These are phyloP conservation scores for Heliconius aoede DNA, from an alignment of 2,888 invertebrate species.

Conservation along the genomic window DNA sequence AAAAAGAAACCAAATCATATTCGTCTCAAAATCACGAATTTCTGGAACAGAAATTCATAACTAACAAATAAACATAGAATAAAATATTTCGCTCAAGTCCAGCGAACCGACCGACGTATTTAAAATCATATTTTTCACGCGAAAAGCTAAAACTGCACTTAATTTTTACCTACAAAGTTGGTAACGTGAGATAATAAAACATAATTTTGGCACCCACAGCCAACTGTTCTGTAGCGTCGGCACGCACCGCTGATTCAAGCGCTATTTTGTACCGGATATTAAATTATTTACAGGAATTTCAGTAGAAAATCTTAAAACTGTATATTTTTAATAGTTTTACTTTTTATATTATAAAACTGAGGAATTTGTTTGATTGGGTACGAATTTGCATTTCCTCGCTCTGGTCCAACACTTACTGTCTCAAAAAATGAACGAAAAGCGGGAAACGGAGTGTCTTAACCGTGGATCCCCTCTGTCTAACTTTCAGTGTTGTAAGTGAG, in stretches of 20 bases:
- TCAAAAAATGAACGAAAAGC: too few species aligned
- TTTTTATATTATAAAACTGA: neutral
- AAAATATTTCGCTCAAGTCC: neutral
- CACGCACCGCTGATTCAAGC: slow-evolving; percentile 21
- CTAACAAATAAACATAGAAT: neutral
- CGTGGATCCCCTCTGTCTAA: too few species aligned
- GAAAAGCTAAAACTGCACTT: slow-evolving; percentile 8
- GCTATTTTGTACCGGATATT: slow-evolving; percentile 13
- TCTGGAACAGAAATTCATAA: neutral
- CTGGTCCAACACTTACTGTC: neutral
- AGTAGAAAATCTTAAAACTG: neutral
- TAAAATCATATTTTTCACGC: neutral
- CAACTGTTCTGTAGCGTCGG: slow-evolving; percentile 22
- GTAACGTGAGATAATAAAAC: slow-evolving; percentile 16
- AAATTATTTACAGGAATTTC: neutral
- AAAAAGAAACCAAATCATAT: neutral
- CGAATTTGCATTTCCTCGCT: neutral
- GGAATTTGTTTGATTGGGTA: neutral
- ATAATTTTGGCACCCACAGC: slow-evolving; percentile 10
- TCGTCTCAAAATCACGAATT: too few species aligned
- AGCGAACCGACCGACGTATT: neutral
- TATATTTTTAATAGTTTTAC: neutral
- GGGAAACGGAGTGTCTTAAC: too few species aligned
- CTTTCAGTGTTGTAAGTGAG: neutral
- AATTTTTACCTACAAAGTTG: slow-evolving; percentile 15